Base-by-base conservation (phyloP, 2,797 vertebrate species). In the Argentina silus region DNA sequence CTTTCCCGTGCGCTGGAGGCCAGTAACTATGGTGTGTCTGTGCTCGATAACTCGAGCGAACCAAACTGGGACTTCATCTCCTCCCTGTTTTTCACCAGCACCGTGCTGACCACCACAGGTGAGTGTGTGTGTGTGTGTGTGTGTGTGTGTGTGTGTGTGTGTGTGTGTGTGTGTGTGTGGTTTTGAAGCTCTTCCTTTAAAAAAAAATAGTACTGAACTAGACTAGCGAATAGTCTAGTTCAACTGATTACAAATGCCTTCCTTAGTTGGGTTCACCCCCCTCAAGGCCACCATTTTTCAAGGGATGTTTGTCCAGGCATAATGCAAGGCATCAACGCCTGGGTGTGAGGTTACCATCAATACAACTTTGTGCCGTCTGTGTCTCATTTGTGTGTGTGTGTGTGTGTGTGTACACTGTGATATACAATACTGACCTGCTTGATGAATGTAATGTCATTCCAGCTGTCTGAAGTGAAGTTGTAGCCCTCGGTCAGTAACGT, bases 31-130 rank as follows among this genome's bases (percentile, higher is more conserved):
- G 97, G 98, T 42, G 97, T 99, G 76, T 97, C 96, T 0, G 91
- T 95, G 84, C 89, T 97, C 62, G 91, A 90, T 27, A 97, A 96
- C 88, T 85, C 85, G 1, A 93, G 85, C 9, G 85, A 85, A 74
- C 93, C 90, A 86, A 99, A 96, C 91, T 99, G 97, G 98, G 96
- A 97, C 93, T 99, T 98, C 78, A 93, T 95, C 75, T 98, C 98
- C 0, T 95, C 98, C 0, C 87, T 99, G 72, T 99, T 99, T 92
- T 99, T 98, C 89, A 94, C 95, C 87, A 99, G 96, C 93, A 99
- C 97, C 2, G 97, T 99, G 69, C 94, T 99, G 59, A 97, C 96
- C 81, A 98, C 97, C 42, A 98, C 97, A 81, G 97, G 97, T 98
- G 92, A 92, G 91, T 79, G 36, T 48, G 8, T 60, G 53, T 66